phyloP scores from a whole-genome alignment of 2,113 vertebrate genomes.

The Fukomys damarensis region DNA sequence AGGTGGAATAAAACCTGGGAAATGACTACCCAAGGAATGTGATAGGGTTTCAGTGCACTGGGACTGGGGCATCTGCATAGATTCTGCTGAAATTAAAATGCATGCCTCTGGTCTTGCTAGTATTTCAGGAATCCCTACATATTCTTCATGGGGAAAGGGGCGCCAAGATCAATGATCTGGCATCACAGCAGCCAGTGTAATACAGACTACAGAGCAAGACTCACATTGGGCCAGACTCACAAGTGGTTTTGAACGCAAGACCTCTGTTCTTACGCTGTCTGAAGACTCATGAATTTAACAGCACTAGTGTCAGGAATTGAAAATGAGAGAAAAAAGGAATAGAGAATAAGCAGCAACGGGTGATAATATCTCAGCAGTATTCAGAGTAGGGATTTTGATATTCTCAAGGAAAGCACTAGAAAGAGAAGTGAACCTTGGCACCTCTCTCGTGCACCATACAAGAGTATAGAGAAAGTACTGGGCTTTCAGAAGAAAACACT shows the following conservation, averaged over 20 bases:
- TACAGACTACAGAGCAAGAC: constrained; percentile 22
- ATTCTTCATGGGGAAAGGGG: neutral
- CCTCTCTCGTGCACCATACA: neutral
- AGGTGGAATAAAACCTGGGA: neutral
- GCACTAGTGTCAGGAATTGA: constrained; percentile 33
- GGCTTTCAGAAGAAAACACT: neutral
- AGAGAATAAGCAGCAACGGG: neutral
- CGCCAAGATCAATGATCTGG: constrained; percentile 41
- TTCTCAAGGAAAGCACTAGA: neutral
- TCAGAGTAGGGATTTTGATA: constrained; percentile 19
- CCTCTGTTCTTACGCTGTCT: constrained; percentile 37
- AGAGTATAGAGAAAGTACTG: neutral
- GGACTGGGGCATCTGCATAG: constrained; percentile 4
- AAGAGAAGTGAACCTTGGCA: neutral
- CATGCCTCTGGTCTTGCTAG: neutral
- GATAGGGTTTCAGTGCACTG: neutral
- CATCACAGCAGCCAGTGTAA: constrained; percentile 39
- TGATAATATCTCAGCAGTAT: neutral
- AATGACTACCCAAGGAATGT: constrained; percentile 15
- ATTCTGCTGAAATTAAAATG: constrained; percentile 56
- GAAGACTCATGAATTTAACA: constrained; percentile 66
- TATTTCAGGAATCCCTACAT: constrained; percentile 45
- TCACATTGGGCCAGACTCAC: neutral
- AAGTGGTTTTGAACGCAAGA: constrained; percentile 56
- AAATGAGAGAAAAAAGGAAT: constrained; percentile 23